These are phyloP conservation scores for Cacoxenus indagator DNA, from an alignment of 2,888 invertebrate genomes.

Conservation along the genomic window DNA sequence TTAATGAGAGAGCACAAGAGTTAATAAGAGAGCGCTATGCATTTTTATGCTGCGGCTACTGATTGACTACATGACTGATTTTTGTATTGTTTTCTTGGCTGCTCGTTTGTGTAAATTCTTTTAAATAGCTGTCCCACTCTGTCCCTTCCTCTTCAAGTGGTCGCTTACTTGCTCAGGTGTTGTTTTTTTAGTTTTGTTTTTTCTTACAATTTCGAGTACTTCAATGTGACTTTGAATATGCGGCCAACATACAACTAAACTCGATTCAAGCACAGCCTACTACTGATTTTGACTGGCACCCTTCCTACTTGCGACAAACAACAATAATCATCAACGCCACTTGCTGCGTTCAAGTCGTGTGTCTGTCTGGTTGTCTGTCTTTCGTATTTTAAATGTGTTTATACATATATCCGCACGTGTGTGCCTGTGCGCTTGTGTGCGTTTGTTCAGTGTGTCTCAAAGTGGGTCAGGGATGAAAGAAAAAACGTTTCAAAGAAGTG, in stretches of 20 bases:
- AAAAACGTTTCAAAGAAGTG: slow-evolving; percentile 68
- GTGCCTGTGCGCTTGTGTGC: background rate
- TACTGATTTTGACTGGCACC: background rate
- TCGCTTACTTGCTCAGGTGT: background rate
- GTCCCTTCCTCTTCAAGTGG: background rate
- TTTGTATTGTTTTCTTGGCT: background rate
- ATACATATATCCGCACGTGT: background rate
- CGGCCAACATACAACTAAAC: background rate
- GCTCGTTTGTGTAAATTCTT: background rate
- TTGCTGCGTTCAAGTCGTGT: no score
- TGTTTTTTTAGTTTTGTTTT: background rate
- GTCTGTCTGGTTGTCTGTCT: no score
- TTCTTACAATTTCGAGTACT: background rate
- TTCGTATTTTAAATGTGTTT: background rate
- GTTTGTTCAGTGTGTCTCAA: slow-evolving; percentile 40
- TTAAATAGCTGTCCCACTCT: background rate
- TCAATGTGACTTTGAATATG: background rate
- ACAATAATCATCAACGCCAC: no score
- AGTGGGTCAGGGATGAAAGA: slow-evolving; percentile 70
- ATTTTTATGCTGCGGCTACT: background rate
- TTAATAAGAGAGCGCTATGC: no score
- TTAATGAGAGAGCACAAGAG: no score
- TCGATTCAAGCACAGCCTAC: background rate
- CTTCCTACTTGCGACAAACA: no score
- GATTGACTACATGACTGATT: background rate